phyloP scores from a whole-genome alignment of 2,797 vertebrate species.

The Pagetopsis macropterus region DNA sequence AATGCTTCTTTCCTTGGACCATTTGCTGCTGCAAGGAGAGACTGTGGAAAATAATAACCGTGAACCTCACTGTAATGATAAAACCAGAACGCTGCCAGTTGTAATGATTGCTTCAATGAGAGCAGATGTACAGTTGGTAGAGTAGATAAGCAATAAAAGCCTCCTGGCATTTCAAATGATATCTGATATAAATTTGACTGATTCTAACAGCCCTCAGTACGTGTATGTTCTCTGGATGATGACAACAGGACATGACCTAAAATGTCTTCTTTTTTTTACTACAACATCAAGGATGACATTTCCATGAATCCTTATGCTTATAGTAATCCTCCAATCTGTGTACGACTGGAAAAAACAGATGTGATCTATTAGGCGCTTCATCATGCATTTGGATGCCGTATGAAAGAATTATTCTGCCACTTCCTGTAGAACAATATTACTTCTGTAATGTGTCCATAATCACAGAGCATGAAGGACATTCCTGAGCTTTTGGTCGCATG shows the following conservation, averaged over 20 bases:
- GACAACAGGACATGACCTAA: neutral
- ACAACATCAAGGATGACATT: neutral
- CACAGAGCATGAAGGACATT: constrained; percentile 8
- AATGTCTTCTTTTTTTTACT: constrained; percentile 2
- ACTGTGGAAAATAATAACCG: constrained; percentile 70
- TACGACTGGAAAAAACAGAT: neutral
- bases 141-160: constrained; percentile 29
- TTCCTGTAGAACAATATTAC: constrained; percentile 8
- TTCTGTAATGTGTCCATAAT: constrained; percentile 17
- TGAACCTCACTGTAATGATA: constrained; percentile 50
- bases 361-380: neutral
- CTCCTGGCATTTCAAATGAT: neutral
- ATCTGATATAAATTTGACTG: constrained; percentile 33
- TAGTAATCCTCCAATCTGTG: neutral
- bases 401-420: neutral
- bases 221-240: constrained; percentile 3
- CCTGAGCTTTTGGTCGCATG: constrained; percentile 18
- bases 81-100: constrained; percentile 50
- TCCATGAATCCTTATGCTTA: neutral
- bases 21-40: constrained; percentile 35
- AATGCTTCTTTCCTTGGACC: constrained; percentile 65
- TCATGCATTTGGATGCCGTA: neutral
- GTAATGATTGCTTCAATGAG: constrained; percentile 35
- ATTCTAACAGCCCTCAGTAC: constrained; percentile 5
- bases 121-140: constrained; percentile 28